Conservation (phyloP, 2,113 vertebrate genomes). For the Turnix velox region DNA sequence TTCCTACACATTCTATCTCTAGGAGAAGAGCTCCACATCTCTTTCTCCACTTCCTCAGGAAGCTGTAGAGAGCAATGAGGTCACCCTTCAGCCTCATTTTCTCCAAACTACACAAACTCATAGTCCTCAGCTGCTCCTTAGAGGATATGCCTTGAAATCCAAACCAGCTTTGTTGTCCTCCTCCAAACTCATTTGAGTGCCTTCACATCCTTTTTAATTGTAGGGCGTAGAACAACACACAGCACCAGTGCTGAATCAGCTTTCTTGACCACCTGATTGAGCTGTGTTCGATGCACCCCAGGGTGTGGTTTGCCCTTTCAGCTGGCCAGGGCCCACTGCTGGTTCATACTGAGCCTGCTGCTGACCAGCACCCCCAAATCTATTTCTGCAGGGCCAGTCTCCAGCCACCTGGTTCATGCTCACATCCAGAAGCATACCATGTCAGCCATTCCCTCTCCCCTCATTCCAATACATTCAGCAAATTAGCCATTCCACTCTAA, state of each 20-base stretch:
- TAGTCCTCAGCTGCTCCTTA: background rate
- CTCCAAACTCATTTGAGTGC: background rate
- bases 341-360: background rate
- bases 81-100: background rate
- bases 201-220: accelerated
- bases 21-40: background rate
- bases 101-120: background rate
- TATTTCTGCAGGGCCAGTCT: background rate
- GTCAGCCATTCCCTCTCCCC: background rate
- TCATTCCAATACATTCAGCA: background rate
- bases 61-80: background rate
- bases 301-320: background rate
- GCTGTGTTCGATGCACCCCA: too few species aligned
- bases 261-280: accelerated
- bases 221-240: background rate
- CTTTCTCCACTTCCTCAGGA: background rate
- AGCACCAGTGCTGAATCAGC: accelerated
- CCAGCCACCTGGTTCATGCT: accelerated
- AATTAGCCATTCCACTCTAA: background rate
- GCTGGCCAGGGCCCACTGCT: background rate
- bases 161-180: background rate
- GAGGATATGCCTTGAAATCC: background rate
- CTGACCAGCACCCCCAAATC: accelerated
- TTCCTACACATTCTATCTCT: accelerated
- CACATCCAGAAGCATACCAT: background rate